A percentile compares a stretch with the other conserved stretches of the same genome.
These are phyloP conservation scores for Hydrozoanthus tunicans DNA, from an alignment of 64 coral and sea anemone genomes.

Conservation along the genomic window DNA sequence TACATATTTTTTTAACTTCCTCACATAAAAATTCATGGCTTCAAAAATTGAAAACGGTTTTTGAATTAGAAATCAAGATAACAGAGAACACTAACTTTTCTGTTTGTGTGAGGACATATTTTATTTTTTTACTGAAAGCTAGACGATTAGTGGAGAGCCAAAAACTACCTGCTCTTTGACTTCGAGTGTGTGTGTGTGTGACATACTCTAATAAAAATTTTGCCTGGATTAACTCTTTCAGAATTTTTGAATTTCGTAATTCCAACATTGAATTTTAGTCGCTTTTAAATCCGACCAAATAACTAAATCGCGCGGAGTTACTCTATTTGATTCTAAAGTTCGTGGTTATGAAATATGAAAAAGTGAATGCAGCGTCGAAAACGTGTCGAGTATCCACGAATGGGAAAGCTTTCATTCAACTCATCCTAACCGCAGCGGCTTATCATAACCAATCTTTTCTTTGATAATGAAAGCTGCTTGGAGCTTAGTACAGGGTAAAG, in stretches of 20 bases:
- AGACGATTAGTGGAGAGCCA: constrained; percentile 41
- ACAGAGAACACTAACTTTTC: neutral
- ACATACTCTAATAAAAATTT: constrained; percentile 14
- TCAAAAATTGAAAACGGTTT: neutral
- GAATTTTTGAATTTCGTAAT: neutral
- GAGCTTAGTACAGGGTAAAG: neutral
- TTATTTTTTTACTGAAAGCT: neutral
- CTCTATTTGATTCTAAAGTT: neutral
- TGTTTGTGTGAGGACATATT: neutral
- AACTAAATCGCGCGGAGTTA: neutral
- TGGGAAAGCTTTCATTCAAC: constrained; percentile 49
- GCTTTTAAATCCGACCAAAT: neutral
- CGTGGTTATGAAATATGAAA: neutral
- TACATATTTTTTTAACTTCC: constrained; percentile 33
- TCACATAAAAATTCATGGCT: neutral
- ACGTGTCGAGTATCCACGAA: constrained; percentile 44
- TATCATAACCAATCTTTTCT: constrained; percentile 49
- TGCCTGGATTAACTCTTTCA: neutral
- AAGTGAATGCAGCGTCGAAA: constrained; percentile 49
- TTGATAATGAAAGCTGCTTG: constrained; percentile 36
- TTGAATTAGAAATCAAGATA: neutral
- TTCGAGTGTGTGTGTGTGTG: constrained; percentile 12
- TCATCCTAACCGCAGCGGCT: constrained; percentile 37
- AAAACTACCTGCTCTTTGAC: constrained; percentile 45
- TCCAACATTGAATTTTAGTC: neutral